Evolutionary conservation across 2,888 invertebrate species (phyloP).

Genomic region (Andrena chrysosceles): DNA sequence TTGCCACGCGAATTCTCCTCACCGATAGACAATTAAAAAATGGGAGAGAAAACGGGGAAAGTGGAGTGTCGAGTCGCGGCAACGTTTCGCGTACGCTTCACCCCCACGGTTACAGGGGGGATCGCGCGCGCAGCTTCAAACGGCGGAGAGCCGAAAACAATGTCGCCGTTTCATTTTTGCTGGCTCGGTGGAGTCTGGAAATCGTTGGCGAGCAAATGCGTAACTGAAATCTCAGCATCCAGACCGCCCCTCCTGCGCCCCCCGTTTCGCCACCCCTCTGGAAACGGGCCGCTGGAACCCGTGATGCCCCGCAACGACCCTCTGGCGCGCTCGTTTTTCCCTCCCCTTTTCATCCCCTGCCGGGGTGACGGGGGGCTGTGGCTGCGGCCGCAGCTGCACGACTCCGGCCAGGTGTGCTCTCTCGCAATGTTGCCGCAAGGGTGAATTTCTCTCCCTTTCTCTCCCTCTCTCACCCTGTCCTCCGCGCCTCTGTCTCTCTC

Average conservation of each 20-base stretch:
- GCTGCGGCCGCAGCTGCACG: constrained; percentile 83
- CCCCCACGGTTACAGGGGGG: neutral
- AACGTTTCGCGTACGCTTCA: constrained; percentile 5
- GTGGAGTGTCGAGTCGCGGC: neutral
- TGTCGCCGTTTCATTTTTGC: constrained; percentile 46
- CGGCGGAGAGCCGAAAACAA: constrained; percentile 28
- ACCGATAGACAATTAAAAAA: neutral
- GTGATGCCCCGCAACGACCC: constrained; percentile 75
- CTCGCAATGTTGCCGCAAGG: constrained; percentile 79
- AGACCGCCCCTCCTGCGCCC: constrained; percentile 43
- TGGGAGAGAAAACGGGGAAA: neutral
- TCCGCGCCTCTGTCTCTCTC: constrained; percentile 27
- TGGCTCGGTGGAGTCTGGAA: constrained; percentile 57
- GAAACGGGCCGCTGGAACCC: constrained; percentile 58
- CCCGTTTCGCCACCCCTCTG: constrained; percentile 47
- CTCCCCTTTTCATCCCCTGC: constrained; percentile 82
- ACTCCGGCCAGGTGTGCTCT: constrained; percentile 82
- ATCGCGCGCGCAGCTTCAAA: constrained; percentile 11
- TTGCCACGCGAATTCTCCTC: neutral
- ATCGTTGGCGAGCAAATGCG: constrained; percentile 71
- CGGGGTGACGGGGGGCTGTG: constrained; percentile 76
- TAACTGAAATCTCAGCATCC: constrained; percentile 84
- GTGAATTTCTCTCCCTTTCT: constrained; percentile 69
- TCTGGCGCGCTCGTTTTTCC: constrained; percentile 76
- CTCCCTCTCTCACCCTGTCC: constrained; percentile 34